A percentile compares a stretch with the other conserved stretches of the same genome.
Conservation (phyloP, 2,888 invertebrate genomes). For the Lithophane semibrunnea region DNA sequence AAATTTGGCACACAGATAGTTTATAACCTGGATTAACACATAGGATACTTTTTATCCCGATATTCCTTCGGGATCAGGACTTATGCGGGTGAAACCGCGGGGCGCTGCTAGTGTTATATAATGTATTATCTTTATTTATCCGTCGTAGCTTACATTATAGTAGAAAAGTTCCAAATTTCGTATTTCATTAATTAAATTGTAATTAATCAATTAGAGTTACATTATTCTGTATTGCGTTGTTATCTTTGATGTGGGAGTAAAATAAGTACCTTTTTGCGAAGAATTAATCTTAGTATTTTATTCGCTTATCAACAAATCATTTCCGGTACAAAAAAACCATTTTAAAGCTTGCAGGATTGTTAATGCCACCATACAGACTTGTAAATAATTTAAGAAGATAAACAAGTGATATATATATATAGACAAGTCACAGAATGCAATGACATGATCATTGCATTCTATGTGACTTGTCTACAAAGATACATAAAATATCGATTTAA, state of each 20-base stretch:
- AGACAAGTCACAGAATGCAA: too few relatives aligned
- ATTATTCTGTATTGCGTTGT: too few relatives aligned
- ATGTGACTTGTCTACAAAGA: not conserved
- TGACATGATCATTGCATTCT: too few relatives aligned
- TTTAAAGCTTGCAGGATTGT: not conserved
- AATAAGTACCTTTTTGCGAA: too few relatives aligned
- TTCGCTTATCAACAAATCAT: not conserved
- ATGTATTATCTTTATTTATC: not conserved
- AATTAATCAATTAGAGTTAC: not conserved
- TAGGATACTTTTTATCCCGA: too few relatives aligned
- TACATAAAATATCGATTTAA: not conserved
- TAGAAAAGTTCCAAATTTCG: not conserved
- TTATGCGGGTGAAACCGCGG: too few relatives aligned
- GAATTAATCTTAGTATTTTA: not conserved
- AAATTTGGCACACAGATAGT: too few relatives aligned
- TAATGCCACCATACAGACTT: not conserved
- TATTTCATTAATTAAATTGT: too few relatives aligned
- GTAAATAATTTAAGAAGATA: not conserved
- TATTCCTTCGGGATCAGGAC: too few relatives aligned
- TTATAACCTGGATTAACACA: too few relatives aligned
- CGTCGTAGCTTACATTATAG: not conserved
- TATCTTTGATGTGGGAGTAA: not conserved
- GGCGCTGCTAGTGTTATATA: not conserved
- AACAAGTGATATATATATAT: not conserved
- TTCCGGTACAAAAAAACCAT: too few relatives aligned